These are phyloP conservation scores for Metellina segmentata DNA, from an alignment of 2,888 invertebrate genomes.

Conservation along the genomic window DNA sequence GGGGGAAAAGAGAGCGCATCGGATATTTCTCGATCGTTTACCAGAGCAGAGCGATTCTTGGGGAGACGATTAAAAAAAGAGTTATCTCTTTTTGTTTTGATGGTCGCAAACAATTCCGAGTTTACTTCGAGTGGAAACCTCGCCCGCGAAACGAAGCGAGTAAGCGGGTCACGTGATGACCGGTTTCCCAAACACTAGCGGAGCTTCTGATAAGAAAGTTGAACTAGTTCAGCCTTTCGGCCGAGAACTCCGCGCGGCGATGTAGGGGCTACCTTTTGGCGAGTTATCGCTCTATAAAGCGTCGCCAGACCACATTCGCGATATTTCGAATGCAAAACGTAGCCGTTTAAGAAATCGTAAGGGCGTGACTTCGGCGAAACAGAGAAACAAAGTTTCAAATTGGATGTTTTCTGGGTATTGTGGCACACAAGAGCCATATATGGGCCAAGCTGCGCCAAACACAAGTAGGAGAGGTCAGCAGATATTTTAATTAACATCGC, in stretches of 20 bases:
- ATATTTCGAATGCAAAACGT: neutral
- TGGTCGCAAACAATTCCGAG: neutral
- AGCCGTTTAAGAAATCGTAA: no score
- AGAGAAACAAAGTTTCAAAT: no score
- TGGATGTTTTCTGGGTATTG: no score
- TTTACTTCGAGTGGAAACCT: neutral
- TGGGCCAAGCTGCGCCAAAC: no score
- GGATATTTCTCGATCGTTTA: neutral
- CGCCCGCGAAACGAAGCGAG: neutral
- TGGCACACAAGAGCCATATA: no score
- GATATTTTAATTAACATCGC: no score
- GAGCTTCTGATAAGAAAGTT: constrained; percentile 69
- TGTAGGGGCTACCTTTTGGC: neutral
- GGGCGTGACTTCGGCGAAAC: no score
- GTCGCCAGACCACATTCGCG: neutral
- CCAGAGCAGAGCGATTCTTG: neutral
- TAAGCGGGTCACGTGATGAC: constrained; percentile 49
- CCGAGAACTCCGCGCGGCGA: neutral
- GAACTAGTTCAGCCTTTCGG: constrained; percentile 35
- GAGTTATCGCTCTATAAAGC: neutral
- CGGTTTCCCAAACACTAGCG: constrained; percentile 55
- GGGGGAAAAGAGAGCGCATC: constrained; percentile 14
- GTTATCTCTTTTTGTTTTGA: neutral
- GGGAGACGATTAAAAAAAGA: neutral
- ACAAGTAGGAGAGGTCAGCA: no score